Base-by-base conservation (phyloP, 2,797 vertebrate genomes). In the Miichthys miiuy region DNA sequence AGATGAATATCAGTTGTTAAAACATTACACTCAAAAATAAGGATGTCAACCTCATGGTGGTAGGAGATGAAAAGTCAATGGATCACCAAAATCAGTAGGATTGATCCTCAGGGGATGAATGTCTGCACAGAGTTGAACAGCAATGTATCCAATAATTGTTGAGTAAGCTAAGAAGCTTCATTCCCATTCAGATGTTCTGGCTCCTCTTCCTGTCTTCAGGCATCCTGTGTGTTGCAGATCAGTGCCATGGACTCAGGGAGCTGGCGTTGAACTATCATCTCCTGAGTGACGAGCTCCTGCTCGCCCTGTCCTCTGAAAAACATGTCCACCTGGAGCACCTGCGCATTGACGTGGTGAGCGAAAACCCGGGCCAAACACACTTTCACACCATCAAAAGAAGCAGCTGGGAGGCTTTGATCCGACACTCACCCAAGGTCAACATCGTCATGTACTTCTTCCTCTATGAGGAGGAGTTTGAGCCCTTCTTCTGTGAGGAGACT, bases 391-490 rank as follows among this genome's bases (percentile, higher is more conserved):
- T 99, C 88, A 96, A 97, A 92, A 97, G 96, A 91, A 97, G 96
- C 96, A 98, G 98, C 94, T 99, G 98, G 98, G 97, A 98, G 54
- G 97, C 97, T 89, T 95, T 99, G 92, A 95, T 97, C 81, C 96
- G 87, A 83, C 98, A 99, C 88, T 99, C 98, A 11, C 97, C 98
- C 5, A 97, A 97, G 93, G 97, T 99, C 56, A 98, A 97, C 88
- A 92, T 99, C 73, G 97, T 99, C 48, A 98, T 99, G 97, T 98
- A 99, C 95, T 99, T 99, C 89, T 99, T 97, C 93, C 94, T 98
- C 72, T 97, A 98, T 0, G 96, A 98, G 89, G 97, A 98, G 46
- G 98, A 99, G 92, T 98, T 98, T 71, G 97, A 97, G 82, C 97
- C 97, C 0, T 99, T 99, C 92, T 98, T 99, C 88, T 93, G 96